Conservation (phyloP, 2,888 invertebrate species). For the Drosophila phalerata region DNA sequence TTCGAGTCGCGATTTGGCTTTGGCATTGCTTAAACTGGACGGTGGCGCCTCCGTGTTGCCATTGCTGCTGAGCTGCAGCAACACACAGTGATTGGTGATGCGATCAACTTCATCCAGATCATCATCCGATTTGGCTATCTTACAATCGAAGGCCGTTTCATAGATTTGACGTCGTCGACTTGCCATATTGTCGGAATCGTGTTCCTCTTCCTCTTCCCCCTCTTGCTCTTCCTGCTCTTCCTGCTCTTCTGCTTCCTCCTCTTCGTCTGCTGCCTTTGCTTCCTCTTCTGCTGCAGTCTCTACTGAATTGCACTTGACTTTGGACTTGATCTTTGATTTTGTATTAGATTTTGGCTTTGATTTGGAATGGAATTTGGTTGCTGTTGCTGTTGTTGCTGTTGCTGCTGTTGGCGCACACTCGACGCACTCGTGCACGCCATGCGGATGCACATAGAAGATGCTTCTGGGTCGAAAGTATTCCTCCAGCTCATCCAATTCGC, state of each 20-base stretch:
- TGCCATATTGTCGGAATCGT: conserved; percentile 73
- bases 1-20: conserved; percentile 75
- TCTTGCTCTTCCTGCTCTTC: conserved; percentile 31
- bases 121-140: conserved; percentile 92
- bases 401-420: conserved; percentile 82
- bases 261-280: conserved; percentile 32
- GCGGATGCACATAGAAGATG: conserved; percentile 90
- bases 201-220: conserved; percentile 68
- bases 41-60: conserved; percentile 62
- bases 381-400: conserved; percentile 42
- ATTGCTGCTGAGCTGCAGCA: conserved; percentile 87
- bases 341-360: too few species aligned
- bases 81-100: conserved; percentile 92
- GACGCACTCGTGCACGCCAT: conserved; percentile 87
- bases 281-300: background rate
- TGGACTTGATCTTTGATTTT: conserved; percentile 10
- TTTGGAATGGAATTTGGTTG: too few species aligned
- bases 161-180: conserved; percentile 91
- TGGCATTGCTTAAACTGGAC: conserved; percentile 4
- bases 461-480: conserved; percentile 89
- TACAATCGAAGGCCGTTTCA: conserved; percentile 96
- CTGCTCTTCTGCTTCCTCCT: conserved; percentile 65
- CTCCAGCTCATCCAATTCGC: conserved; percentile 87
- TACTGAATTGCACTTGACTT: too few species aligned
- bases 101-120: conserved; percentile 93